Evolutionary conservation across 2,888 invertebrate genomes (phyloP).

Genomic region (Punctoribates punctum): DNA sequence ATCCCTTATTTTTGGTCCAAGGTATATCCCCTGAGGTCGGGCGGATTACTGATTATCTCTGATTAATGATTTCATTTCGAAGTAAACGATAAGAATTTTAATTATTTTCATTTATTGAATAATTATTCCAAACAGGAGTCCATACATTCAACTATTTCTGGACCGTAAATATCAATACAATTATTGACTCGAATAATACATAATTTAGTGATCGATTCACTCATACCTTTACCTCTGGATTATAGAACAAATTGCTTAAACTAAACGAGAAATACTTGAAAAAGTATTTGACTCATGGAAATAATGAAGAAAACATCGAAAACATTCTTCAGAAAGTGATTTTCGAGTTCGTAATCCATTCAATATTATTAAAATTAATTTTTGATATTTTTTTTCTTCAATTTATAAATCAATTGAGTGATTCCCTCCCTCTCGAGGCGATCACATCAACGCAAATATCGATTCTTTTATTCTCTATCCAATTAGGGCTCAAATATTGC

Average conservation of each 20-base stretch:
- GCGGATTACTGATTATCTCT: too few species aligned
- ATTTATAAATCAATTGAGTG: neutral
- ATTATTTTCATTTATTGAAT: neutral
- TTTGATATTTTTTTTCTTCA: neutral
- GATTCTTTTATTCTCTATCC: too few species aligned
- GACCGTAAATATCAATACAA: neutral
- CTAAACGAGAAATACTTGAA: constrained; percentile 14
- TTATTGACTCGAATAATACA: neutral
- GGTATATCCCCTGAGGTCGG: too few species aligned
- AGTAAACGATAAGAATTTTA: too few species aligned
- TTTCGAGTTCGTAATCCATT: constrained; percentile 17
- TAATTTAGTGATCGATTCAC: neutral
- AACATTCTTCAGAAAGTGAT: neutral
- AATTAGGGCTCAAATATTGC: too few species aligned
- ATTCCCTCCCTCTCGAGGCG: too few species aligned
- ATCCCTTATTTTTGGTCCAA: too few species aligned
- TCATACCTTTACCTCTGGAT: neutral
- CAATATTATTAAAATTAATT: too few species aligned
- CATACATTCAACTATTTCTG: constrained; percentile 19
- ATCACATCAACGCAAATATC: too few species aligned
- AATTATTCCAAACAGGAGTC: neutral
- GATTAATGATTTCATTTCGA: too few species aligned
- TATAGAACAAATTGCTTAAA: constrained; percentile 8
- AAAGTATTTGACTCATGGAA: constrained; percentile 14
- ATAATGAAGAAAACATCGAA: neutral